Conservation (phyloP, 1,140 invertebrate species). For the Chrysomallon squamiferum region DNA sequence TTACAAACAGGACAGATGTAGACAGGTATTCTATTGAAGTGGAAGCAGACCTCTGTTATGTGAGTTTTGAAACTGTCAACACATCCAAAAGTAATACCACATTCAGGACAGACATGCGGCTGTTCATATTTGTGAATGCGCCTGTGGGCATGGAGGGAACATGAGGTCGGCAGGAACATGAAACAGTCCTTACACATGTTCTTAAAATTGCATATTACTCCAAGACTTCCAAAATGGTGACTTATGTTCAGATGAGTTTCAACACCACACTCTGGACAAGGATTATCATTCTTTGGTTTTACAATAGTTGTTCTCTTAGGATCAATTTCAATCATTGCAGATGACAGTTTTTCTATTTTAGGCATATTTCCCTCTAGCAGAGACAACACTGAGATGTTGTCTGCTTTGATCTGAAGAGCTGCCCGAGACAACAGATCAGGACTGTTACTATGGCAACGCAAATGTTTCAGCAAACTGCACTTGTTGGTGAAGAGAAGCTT, state of each 20-base stretch:
- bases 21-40: slow-evolving; percentile 7
- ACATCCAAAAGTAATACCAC: slow-evolving; percentile 4
- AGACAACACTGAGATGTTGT: slow-evolving; percentile 12
- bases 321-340: neutral
- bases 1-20: slow-evolving; percentile 6
- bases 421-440: neutral
- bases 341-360: neutral
- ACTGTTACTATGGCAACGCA: slow-evolving; percentile 10
- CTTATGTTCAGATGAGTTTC: too few relatives aligned
- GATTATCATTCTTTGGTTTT: too few relatives aligned
- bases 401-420: slow-evolving; percentile 12
- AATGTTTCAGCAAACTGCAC: slow-evolving; percentile 15
- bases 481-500: slow-evolving; percentile 17
- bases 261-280: too few relatives aligned
- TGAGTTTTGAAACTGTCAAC: slow-evolving; percentile 1
- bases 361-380: neutral
- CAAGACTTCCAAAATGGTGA: slow-evolving; percentile 12
- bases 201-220: neutral
- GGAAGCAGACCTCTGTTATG: slow-evolving; percentile 9
- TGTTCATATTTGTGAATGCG: slow-evolving; percentile 3
- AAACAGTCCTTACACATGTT: slow-evolving; percentile 9
- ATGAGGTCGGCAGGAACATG: slow-evolving; percentile 11
- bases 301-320: too few relatives aligned
- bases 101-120: slow-evolving; percentile 17
- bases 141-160: slow-evolving; percentile 15